Base-by-base conservation (phyloP, 2,113 vertebrate species). In the Delphinus delphis region DNA sequence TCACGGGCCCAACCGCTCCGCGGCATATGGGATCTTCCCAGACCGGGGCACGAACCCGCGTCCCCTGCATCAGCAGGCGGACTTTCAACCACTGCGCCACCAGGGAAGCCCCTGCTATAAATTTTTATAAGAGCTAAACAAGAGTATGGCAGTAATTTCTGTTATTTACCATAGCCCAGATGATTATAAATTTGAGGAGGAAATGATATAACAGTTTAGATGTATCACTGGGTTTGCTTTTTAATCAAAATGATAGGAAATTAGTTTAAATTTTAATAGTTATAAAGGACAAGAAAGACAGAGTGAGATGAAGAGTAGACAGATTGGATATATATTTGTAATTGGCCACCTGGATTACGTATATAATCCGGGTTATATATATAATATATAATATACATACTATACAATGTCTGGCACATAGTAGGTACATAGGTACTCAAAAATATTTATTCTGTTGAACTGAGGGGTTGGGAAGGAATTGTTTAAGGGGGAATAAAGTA, bases 361-460 rank as follows among this genome's bases (percentile, higher is more conserved):
- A 17, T 85, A 38, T 93, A 41, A 55, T 31, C 50, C 8, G 2
- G n/a, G 50, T 36, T 80, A 8, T 71, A 5, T 83, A 21, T 79
- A 12, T 93, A 53, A 44, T 31, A 33, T 28, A 47, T 73, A 80
- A n/a, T 70, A 38, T 50, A 62, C 11, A n/a, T 50, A 26, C 20
- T 65, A 2, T 50, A 36, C 20, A 60, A 50, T 47, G 15, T 70
- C 55, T 92, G 50, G 50, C 47, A 87, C 28, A 53, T 88, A 44
- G 28, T 50, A 50, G 88, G 26, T 31, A 23, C 23, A 53, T 47
- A 31, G 80, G 5, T 38, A 23, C 33, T 90, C 26, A 90, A 36
- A 94, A 92, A 71, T 65, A 92, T 76, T 96, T 88, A 71, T 14
- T 92, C 13, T 96, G 15, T 63, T 96, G 68, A 95, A 77, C 31